Evolutionary conservation across 2,888 invertebrate genomes (phyloP).

Genomic region (Endotricha flammealis): DNA sequence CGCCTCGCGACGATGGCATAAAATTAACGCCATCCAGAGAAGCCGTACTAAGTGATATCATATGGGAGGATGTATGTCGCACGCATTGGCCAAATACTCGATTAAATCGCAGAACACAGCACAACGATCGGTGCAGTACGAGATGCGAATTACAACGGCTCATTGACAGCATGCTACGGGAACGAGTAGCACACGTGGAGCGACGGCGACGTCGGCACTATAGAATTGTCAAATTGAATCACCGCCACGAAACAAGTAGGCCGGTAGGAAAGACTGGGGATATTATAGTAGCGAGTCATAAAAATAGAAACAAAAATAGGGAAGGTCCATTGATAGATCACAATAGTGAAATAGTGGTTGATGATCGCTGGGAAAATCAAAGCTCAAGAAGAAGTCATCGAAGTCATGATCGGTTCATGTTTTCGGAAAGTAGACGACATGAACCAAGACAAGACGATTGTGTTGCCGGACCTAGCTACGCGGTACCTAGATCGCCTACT

Average conservation of each 20-base stretch:
- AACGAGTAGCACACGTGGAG: constrained; percentile 66
- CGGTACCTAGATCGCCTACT: constrained; percentile 29
- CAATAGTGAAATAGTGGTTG: constrained; percentile 38
- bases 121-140: constrained; percentile 50
- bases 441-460: constrained; percentile 40
- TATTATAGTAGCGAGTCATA: constrained; percentile 69
- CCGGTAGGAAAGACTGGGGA: constrained; percentile 67
- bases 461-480: constrained; percentile 56
- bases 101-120: constrained; percentile 49
- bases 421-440: constrained; percentile 31
- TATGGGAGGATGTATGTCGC: constrained; percentile 71
- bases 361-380: constrained; percentile 36
- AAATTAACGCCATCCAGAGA: constrained; percentile 68
- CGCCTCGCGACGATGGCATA: constrained; percentile 69
- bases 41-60: constrained; percentile 70
- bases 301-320: constrained; percentile 34
- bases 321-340: constrained; percentile 43
- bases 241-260: constrained; percentile 60
- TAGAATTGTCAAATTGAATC: constrained; percentile 64
- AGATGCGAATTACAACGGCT: constrained; percentile 61
- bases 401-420: constrained; percentile 44
- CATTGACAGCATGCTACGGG: constrained; percentile 61
- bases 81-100: constrained; percentile 70
- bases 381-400: constrained; percentile 34
- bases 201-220: constrained; percentile 65